These are phyloP conservation scores for Poecilia picta DNA, from an alignment of 2,797 vertebrate species.

Conservation along the genomic window DNA sequence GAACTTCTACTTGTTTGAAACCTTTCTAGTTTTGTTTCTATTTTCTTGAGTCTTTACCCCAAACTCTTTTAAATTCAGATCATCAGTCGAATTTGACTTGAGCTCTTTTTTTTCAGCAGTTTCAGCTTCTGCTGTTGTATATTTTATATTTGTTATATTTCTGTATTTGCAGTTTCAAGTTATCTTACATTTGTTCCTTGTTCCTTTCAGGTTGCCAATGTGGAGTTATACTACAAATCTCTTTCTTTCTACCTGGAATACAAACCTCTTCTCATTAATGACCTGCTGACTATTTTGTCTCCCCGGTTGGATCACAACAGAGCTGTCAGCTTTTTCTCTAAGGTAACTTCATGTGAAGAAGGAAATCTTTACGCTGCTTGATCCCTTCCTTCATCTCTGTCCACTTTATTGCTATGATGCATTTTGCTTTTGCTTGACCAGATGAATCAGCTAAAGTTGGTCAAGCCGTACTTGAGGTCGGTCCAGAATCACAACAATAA, in stretches of 20 bases:
- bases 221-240: constrained; percentile 93
- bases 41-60: not conserved
- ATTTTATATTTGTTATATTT: not conserved
- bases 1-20: not conserved
- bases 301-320: constrained; percentile 90
- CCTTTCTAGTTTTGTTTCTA: not conserved
- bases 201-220: constrained; percentile 87
- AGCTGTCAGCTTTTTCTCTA: constrained; percentile 88
- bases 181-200: not conserved
- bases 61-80: not conserved
- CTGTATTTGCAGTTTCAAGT: not conserved
- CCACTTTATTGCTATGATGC: not conserved
- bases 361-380: rapidly evolving
- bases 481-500: constrained; percentile 94
- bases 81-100: not conserved
- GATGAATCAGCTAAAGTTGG: constrained; percentile 87
- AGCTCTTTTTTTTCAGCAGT: not conserved
- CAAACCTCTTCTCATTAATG: constrained; percentile 90
- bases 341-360: constrained; percentile 73
- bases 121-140: not conserved
- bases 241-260: constrained; percentile 91
- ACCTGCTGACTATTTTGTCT: constrained; percentile 88
- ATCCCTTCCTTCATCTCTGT: not conserved
- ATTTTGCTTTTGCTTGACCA: constrained; percentile 54
- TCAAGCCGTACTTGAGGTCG: constrained; percentile 92